phyloP scores from a whole-genome alignment of 1,140 invertebrate genomes.

The Cotesia typhae region DNA sequence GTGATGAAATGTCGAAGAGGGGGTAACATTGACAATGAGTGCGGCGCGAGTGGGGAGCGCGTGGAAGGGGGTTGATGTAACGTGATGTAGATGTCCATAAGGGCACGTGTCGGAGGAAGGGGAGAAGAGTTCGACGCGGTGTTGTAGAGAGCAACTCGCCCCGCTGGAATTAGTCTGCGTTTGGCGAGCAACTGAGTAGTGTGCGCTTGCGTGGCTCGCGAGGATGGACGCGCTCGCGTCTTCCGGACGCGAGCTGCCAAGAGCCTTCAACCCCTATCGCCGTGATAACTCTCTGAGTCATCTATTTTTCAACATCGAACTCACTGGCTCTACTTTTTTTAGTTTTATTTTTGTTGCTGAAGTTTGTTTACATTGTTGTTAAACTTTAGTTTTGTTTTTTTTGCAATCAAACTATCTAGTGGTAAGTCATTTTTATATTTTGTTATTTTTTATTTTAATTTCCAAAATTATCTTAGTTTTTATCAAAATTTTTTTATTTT shows the following conservation, averaged over 20 bases:
- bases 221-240: conserved; percentile 29
- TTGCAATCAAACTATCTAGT: no score
- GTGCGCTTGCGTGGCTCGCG: conserved; percentile 59
- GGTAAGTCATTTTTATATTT: no score
- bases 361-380: no score
- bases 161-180: conserved; percentile 51
- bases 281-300: conserved; percentile 14
- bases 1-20: neutral
- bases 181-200: conserved; percentile 52
- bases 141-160: conserved; percentile 27
- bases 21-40: no score
- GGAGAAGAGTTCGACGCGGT: conserved; percentile 32
- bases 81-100: conserved; percentile 13
- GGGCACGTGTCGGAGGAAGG: conserved; percentile 31
- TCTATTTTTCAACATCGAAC: conserved; percentile 30
- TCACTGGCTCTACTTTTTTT: conserved; percentile 12
- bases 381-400: no score
- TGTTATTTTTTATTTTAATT: neutral
- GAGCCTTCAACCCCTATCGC: conserved; percentile 10
- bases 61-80: conserved; percentile 19
- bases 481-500: neutral
- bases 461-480: neutral
- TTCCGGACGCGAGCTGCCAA: conserved; percentile 26
- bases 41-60: neutral
- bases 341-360: no score